Evolutionary conservation across 2,888 invertebrate species (phyloP), one percentile per base, ranked within the genome.

Genomic region (Poecilus cupreus): DNA sequence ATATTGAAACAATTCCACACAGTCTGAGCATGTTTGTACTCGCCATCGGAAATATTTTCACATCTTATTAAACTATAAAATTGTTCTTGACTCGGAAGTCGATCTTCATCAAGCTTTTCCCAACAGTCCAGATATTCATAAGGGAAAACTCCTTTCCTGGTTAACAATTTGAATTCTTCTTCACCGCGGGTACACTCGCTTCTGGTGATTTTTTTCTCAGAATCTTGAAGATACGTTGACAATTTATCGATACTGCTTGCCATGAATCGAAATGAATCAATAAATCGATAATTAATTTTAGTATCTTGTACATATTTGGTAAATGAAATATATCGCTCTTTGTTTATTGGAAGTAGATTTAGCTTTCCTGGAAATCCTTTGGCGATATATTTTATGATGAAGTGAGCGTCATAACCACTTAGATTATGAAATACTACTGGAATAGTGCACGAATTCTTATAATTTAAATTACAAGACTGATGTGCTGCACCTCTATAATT

Each of bases 61-160:
- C 80, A 11, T 82, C 37, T 85, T 81, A 39, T 24, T 32, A 80
- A 74, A 49, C 84, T 86, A 75, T 83, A 84, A 82, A 86, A 86
- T 8, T 75, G 1, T 6, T 84, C 75, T 72, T 60, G 64, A 4
- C 80, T 0, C n/a, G 84, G 84, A 51, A 84, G 79, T 16, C 18
- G 1, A 0, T 72, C 22, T 1, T 84, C 83, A 6, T 83, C 57
- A 1, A 86, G 43, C 70, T 83, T 85, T 0, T 82, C 75, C 57
- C 51, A 75, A 0, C 24, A 74, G 18, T 84, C 83, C 0, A 86
- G 49, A 64, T 86, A 86, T 3, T 86, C 85, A 82, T 87, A 87
- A 0, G 86, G 87, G 81, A 88, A 87, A 8, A 87, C 83, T 8
- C 86, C 86, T 82, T 87, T 88, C 18, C 83, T 68, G 5, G 49